These are phyloP conservation scores for Festucalex cinctus DNA, from an alignment of 2,113 vertebrate species.

Conservation along the genomic window DNA sequence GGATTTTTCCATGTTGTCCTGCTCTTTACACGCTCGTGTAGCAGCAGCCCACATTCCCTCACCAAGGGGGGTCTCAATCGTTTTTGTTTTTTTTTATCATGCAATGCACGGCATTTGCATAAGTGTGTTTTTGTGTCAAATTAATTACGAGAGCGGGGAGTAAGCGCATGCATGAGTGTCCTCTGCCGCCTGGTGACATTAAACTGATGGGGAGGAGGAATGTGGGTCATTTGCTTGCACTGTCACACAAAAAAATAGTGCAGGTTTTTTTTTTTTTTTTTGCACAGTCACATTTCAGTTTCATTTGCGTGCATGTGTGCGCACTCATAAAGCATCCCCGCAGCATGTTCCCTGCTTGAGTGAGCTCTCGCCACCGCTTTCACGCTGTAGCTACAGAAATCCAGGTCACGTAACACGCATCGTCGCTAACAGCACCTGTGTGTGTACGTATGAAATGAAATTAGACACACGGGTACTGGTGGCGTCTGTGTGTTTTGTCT, in stretches of 20 bases:
- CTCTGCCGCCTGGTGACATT: slow-evolving; percentile 13
- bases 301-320: slow-evolving; percentile 4
- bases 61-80: not conserved
- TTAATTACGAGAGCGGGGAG: slow-evolving; percentile 25
- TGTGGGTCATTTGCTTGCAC: slow-evolving; percentile 31
- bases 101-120: not conserved
- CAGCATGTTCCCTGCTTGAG: slow-evolving; percentile 48
- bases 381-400: slow-evolving; percentile 49
- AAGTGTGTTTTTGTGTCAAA: slow-evolving; percentile 18
- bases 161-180: not conserved
- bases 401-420: slow-evolving; percentile 53
- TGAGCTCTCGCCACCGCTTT: slow-evolving; percentile 50
- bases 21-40: too few relatives aligned
- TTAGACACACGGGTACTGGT: not conserved
- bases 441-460: slow-evolving; percentile 4
- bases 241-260: not conserved
- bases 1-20: too few relatives aligned
- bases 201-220: slow-evolving; percentile 15
- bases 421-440: slow-evolving; percentile 22
- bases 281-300: not conserved
- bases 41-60: not conserved
- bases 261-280: slow-evolving; percentile 16
- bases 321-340: slow-evolving; percentile 38
- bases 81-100: not conserved
- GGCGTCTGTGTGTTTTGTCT: not conserved